Evolutionary conservation across 2,797 vertebrate genomes (phyloP).

Genomic region (Chromobotia macracanthus): DNA sequence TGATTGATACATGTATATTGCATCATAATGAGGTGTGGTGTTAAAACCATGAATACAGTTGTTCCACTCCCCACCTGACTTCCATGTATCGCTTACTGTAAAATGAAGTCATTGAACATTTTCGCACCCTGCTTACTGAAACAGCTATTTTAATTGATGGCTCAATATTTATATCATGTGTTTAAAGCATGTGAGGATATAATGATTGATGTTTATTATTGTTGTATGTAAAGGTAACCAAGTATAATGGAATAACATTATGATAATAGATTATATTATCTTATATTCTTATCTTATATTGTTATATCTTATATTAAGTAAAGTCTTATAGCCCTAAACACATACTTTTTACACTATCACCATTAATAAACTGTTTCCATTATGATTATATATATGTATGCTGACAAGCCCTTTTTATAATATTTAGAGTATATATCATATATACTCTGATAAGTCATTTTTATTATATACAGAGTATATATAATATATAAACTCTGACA

Average conservation of each 20-base stretch:
- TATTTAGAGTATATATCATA: too few relatives aligned
- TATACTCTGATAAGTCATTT: too few relatives aligned
- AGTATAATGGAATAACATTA: neutral
- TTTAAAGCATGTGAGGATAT: constrained; percentile 30
- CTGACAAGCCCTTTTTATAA: too few relatives aligned
- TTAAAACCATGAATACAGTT: constrained; percentile 56
- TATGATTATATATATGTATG: too few relatives aligned
- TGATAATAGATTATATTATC: constrained; percentile 19
- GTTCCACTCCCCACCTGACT: constrained; percentile 61
- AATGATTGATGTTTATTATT: neutral
- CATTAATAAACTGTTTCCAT: too few relatives aligned
- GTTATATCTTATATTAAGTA: too few relatives aligned
- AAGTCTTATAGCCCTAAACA: neutral
- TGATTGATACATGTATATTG: constrained; percentile 60
- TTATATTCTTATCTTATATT: too few relatives aligned
- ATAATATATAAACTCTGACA: too few relatives aligned
- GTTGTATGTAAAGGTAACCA: constrained; percentile 43
- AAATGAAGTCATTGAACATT: constrained; percentile 57
- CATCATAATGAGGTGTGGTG: constrained; percentile 61
- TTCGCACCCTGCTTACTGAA: constrained; percentile 43
- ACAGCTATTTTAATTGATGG: constrained; percentile 23
- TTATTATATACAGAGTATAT: too few relatives aligned
- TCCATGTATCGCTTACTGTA: constrained; percentile 61
- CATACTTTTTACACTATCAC: too few relatives aligned
- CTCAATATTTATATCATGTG: too few relatives aligned